These are phyloP conservation scores for Trachymyrmex cornetzi DNA, from an alignment of 1,140 invertebrate species.

Conservation along the genomic window DNA sequence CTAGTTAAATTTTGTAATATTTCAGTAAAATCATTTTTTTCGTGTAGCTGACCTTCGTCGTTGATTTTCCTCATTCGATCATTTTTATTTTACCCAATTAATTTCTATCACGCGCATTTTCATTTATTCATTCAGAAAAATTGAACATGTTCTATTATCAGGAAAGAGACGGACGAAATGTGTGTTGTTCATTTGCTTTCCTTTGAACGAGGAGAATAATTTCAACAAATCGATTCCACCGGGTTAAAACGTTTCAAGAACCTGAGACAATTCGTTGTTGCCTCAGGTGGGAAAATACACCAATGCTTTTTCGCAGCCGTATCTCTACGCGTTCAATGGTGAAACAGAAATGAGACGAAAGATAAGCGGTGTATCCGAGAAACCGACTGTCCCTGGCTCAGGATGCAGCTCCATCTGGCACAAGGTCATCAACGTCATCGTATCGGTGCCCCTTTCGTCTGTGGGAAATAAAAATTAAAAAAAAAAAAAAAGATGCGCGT, in stretches of 20 bases:
- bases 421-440: slow-evolving; percentile 77
- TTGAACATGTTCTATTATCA: background rate
- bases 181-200: background rate
- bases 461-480: slow-evolving; percentile 10
- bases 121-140: background rate
- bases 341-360: slow-evolving; percentile 24
- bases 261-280: background rate
- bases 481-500: slow-evolving; percentile 31
- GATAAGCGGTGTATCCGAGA: slow-evolving; percentile 48
- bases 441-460: slow-evolving; percentile 67
- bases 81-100: background rate
- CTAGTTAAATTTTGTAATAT: too few species aligned
- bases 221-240: background rate
- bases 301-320: slow-evolving; percentile 14
- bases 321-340: background rate
- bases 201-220: background rate
- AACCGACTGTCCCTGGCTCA: slow-evolving; percentile 74
- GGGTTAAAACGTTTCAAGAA: background rate
- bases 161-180: background rate
- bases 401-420: slow-evolving; percentile 81
- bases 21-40: too few species aligned
- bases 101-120: background rate
- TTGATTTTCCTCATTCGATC: background rate
- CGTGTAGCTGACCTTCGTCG: background rate
- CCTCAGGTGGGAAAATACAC: background rate